A percentile compares a stretch with the other conserved stretches of the same genome.
These are phyloP conservation scores for Hypsopygia costalis DNA, from an alignment of 2,888 invertebrate species.

Conservation along the genomic window DNA sequence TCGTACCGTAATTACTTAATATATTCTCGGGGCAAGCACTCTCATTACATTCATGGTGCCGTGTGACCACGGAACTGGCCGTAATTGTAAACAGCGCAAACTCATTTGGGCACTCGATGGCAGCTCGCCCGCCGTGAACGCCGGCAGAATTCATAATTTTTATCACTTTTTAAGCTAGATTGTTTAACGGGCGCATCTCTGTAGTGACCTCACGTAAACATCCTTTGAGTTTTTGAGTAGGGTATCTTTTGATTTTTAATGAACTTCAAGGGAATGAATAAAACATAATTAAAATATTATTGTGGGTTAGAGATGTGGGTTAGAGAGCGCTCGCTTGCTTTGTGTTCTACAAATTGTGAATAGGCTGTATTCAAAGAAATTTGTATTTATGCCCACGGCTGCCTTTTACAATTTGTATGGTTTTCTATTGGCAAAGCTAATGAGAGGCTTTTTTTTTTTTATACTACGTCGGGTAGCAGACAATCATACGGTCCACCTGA, in stretches of 20 bases:
- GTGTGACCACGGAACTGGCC: constrained; percentile 25
- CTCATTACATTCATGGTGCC: constrained; percentile 44
- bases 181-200: constrained; percentile 10
- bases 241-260: background rate
- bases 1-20: constrained; percentile 42
- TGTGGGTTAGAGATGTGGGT: too few relatives aligned
- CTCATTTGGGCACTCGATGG: constrained; percentile 56
- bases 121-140: constrained; percentile 27
- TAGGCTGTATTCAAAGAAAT: too few relatives aligned
- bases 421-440: too few relatives aligned
- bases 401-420: too few relatives aligned
- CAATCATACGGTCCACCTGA: too few relatives aligned
- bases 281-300: too few relatives aligned
- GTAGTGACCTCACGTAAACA: constrained; percentile 10
- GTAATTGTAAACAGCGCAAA: constrained; percentile 57
- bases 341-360: too few relatives aligned
- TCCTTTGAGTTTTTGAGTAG: constrained; percentile 2
- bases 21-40: constrained; percentile 37
- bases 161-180: constrained; percentile 26
- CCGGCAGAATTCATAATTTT: constrained; percentile 52
- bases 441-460: too few relatives aligned
- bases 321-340: too few relatives aligned
- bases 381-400: too few relatives aligned
- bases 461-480: too few relatives aligned
- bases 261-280: too few relatives aligned